Conservation (phyloP, 2,113 vertebrate species). For the Bombycilla garrulus region DNA sequence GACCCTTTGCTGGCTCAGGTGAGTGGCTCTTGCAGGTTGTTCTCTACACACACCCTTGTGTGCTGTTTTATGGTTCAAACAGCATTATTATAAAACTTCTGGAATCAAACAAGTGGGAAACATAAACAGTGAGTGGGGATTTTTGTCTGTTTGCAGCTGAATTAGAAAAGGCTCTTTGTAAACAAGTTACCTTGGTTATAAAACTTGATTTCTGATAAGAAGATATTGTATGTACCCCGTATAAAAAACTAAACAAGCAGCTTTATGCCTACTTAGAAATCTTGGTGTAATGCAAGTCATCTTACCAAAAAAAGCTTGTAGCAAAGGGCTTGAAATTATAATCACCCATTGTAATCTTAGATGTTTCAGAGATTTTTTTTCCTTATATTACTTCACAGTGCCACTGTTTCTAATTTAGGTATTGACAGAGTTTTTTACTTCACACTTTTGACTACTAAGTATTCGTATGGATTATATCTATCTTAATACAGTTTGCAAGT, state of each 20-base stretch:
- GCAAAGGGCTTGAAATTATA: background rate
- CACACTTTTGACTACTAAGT: slow-evolving; percentile 13
- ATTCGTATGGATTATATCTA: slow-evolving; percentile 40
- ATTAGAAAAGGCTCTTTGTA: background rate
- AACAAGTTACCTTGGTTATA: background rate
- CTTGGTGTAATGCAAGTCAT: background rate
- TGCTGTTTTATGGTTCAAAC: background rate
- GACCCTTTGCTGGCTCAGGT: background rate
- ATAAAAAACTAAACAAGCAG: background rate
- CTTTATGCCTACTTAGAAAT: background rate
- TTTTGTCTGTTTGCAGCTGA: background rate
- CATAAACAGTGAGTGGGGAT: background rate
- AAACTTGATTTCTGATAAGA: background rate
- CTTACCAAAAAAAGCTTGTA: background rate
- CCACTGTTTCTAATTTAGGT: slow-evolving; percentile 6
- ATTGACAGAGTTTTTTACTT: background rate
- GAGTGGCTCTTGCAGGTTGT: background rate
- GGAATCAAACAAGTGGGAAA: background rate
- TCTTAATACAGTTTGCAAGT: slow-evolving; percentile 62
- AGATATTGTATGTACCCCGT: background rate
- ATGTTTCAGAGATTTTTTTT: background rate
- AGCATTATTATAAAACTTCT: background rate
- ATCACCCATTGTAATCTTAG: slow-evolving; percentile 16
- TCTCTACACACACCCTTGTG: background rate
- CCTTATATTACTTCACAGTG: background rate